These are phyloP conservation scores for Mesaphorura yosii DNA, from an alignment of 1,140 invertebrate species.

Conservation along the genomic window DNA sequence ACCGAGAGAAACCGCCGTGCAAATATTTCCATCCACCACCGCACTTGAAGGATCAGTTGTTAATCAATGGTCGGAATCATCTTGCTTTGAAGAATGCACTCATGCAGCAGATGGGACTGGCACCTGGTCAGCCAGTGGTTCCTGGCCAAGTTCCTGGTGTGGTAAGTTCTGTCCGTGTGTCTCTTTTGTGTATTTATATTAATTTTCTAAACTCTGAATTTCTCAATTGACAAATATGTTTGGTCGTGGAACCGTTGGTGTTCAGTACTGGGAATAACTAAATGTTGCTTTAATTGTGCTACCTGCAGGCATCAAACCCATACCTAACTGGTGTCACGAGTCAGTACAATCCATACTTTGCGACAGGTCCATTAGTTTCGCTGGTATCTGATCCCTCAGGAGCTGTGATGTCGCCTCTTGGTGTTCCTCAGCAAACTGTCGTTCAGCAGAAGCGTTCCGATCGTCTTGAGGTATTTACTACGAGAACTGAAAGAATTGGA, in stretches of 20 bases:
- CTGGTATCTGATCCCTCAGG: constrained; percentile 61
- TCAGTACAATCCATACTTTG: constrained; percentile 74
- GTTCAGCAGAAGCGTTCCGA: constrained; percentile 86
- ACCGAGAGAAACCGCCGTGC: constrained; percentile 98
- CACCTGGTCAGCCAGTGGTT: constrained; percentile 64
- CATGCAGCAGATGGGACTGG: constrained; percentile 88
- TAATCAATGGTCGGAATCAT: constrained; percentile 99
- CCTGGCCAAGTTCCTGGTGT: constrained; percentile 77
- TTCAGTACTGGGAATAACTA: not conserved
- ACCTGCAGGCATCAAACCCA: constrained; percentile 67
- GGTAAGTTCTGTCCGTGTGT: constrained; percentile 51
- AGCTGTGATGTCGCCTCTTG: constrained; percentile 49
- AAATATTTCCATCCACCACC: constrained; percentile 99
- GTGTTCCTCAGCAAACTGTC: constrained; percentile 68
- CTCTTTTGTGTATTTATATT: too few relatives aligned
- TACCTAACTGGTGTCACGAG: constrained; percentile 72
- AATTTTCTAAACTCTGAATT: constrained; percentile 1
- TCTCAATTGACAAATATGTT: constrained; percentile 2
- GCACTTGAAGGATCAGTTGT: constrained; percentile 96
- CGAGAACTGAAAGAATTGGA: too few relatives aligned
- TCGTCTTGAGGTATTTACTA: constrained; percentile 94
- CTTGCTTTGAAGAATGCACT: constrained; percentile 92
- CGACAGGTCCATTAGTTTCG: constrained; percentile 73
- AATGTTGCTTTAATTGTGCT: too few relatives aligned
- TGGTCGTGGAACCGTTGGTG: not conserved